phyloP scores from a whole-genome alignment of 2,113 vertebrate species.

The Rynchops niger region DNA sequence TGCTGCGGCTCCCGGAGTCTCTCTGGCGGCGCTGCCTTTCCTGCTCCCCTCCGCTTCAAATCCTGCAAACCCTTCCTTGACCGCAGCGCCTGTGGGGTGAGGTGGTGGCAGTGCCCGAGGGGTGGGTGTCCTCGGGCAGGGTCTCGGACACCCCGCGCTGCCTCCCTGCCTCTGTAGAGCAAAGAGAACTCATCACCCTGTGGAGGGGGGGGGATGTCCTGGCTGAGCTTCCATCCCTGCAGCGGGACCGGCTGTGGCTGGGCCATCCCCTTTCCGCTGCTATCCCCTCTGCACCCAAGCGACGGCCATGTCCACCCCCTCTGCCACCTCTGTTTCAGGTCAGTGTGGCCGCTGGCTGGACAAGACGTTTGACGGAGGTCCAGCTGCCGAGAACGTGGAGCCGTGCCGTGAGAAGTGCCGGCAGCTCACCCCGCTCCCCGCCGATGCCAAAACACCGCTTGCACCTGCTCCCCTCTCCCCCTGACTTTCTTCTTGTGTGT shows the following conservation, averaged over 20 bases:
- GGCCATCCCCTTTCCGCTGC: background rate
- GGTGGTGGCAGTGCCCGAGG: background rate
- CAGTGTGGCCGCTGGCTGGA: background rate
- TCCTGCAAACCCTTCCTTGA: background rate
- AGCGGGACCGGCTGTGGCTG: rapidly evolving
- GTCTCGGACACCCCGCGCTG: rapidly evolving
- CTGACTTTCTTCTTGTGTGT: slow-evolving; percentile 75
- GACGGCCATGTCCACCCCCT: rapidly evolving
- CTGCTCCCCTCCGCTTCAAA: background rate
- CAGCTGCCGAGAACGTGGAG: background rate
- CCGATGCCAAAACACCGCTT: rapidly evolving
- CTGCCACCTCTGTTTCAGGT: background rate
- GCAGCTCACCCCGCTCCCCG: background rate
- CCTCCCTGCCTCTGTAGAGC: background rate
- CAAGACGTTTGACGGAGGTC: rapidly evolving
- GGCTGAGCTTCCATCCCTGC: rapidly evolving
- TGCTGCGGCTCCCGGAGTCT: background rate
- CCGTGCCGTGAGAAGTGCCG: rapidly evolving
- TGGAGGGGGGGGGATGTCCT: rapidly evolving
- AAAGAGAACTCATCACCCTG: background rate
- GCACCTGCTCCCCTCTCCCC: background rate
- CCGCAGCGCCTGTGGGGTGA: rapidly evolving
- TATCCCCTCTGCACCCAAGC: rapidly evolving
- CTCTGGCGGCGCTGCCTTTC: rapidly evolving
- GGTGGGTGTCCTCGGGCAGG: background rate